Evolutionary conservation across 2,797 vertebrate species (phyloP).

Genomic region (Antennarius maculatus): DNA sequence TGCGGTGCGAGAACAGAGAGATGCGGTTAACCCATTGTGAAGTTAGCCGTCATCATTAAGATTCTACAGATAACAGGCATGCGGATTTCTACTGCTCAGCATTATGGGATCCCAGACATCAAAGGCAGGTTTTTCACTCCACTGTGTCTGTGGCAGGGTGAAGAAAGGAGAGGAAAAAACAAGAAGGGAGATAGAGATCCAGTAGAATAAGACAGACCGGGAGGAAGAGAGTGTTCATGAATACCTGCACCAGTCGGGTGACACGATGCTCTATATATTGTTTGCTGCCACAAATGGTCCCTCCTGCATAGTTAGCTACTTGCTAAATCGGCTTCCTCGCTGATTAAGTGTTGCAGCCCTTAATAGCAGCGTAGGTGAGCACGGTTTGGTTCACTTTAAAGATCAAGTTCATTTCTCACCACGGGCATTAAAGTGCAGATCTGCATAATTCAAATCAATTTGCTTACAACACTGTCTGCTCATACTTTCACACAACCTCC

Average conservation of each 20-base stretch:
- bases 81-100: slow-evolving; percentile 79
- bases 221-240: slow-evolving; percentile 21
- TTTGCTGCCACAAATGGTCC: slow-evolving; percentile 59
- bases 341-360: slow-evolving; percentile 76
- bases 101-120: slow-evolving; percentile 80
- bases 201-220: slow-evolving; percentile 58
- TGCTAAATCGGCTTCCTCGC: slow-evolving; percentile 68
- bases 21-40: slow-evolving; percentile 77
- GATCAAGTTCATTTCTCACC: slow-evolving; percentile 83
- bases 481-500: neutral
- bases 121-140: slow-evolving; percentile 76
- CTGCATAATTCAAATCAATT: slow-evolving; percentile 69
- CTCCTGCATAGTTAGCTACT: slow-evolving; percentile 68
- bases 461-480: slow-evolving; percentile 20
- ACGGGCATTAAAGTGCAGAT: slow-evolving; percentile 74
- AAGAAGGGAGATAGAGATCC: slow-evolving; percentile 58
- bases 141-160: slow-evolving; percentile 65
- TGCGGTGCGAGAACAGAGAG: slow-evolving; percentile 70
- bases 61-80: slow-evolving; percentile 80
- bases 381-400: slow-evolving; percentile 76
- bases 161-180: slow-evolving; percentile 24
- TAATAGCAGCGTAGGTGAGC: slow-evolving; percentile 71
- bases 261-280: slow-evolving; percentile 58
- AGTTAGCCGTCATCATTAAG: slow-evolving; percentile 81
- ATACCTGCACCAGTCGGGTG: slow-evolving; percentile 46